Evolutionary conservation across 2,113 vertebrate species (phyloP).

Genomic region (human (Homo sapiens)): DNA sequence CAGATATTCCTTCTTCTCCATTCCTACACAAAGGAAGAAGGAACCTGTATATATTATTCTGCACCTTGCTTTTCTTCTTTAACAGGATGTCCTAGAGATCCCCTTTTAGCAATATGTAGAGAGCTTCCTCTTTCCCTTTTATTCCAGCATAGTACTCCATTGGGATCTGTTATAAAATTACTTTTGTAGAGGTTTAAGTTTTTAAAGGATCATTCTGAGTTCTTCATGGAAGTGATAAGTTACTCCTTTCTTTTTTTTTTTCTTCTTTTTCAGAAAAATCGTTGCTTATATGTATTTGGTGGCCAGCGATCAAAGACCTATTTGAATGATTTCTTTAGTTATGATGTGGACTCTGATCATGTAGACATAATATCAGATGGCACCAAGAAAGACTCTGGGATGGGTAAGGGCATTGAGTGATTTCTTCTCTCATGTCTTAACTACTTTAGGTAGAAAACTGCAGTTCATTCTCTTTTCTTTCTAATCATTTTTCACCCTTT

Average conservation of each 20-base stretch:
- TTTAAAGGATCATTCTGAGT: slow-evolving; percentile 28
- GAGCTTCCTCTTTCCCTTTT: not conserved
- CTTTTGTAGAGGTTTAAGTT: not conserved
- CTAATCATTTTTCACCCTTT: slow-evolving; percentile 4
- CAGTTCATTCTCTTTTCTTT: slow-evolving; percentile 39
- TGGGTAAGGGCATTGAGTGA: slow-evolving; percentile 89
- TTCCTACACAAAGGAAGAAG: not conserved
- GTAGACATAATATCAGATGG: slow-evolving; percentile 99
- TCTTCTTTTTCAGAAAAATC: slow-evolving; percentile 91
- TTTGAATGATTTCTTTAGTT: slow-evolving; percentile 99
- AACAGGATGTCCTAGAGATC: not conserved
- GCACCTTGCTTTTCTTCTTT: not conserved
- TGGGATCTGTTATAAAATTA: not conserved
- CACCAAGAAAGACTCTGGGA: slow-evolving; percentile 99
- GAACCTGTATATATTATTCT: not conserved
- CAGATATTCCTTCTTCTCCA: not conserved
- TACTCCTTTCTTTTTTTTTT: not conserved
- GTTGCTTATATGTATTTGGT: slow-evolving; percentile 97
- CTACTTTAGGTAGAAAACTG: slow-evolving; percentile 40
- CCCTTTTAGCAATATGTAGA: not conserved
- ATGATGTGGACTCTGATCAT: slow-evolving; percentile 97
- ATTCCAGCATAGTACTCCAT: not conserved
- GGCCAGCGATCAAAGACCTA: slow-evolving; percentile 99
- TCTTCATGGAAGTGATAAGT: slow-evolving; percentile 40
- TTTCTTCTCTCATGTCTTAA: slow-evolving; percentile 24